A percentile compares a stretch with the other conserved stretches of the same genome.
Evolutionary conservation across 2,797 vertebrate species (phyloP).

Genomic region (Vespertilio murinus): DNA sequence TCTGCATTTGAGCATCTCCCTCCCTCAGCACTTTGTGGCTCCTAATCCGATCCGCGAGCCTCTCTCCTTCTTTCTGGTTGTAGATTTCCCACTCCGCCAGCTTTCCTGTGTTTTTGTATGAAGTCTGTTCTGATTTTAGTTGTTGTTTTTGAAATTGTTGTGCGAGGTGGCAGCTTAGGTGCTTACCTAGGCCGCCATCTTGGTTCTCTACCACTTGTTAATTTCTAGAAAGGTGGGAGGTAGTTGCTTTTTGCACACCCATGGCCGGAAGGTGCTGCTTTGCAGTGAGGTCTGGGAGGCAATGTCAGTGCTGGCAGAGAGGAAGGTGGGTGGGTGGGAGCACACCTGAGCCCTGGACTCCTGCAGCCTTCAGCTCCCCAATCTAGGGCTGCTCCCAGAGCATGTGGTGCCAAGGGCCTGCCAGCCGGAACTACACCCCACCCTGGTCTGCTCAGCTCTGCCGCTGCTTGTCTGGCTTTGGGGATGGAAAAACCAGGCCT

Average conservation of each 20-base stretch:
- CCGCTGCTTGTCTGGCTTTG: background rate
- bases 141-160: too few relatives aligned
- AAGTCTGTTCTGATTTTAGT: too few relatives aligned
- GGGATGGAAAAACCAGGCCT: background rate
- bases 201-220: too few relatives aligned
- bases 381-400: background rate
- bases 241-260: background rate
- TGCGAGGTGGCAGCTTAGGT: too few relatives aligned
- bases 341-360: background rate
- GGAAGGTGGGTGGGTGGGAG: background rate
- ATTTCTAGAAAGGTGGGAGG: background rate
- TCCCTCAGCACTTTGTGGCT: too few relatives aligned
- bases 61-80: too few relatives aligned
- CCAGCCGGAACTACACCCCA: background rate
- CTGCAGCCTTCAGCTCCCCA: fast-evolving
- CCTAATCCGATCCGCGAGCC: too few relatives aligned
- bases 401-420: background rate
- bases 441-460: background rate
- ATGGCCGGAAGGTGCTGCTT: background rate
- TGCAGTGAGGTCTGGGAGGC: background rate
- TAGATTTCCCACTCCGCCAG: too few relatives aligned
- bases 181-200: too few relatives aligned
- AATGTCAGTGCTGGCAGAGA: too few relatives aligned
- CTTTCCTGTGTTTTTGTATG: too few relatives aligned
- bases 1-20: too few relatives aligned